A percentile compares a stretch with the other conserved stretches of the same genome.
Conservation (phyloP, 2,888 invertebrate species). For the Ennomos quercinarius region DNA sequence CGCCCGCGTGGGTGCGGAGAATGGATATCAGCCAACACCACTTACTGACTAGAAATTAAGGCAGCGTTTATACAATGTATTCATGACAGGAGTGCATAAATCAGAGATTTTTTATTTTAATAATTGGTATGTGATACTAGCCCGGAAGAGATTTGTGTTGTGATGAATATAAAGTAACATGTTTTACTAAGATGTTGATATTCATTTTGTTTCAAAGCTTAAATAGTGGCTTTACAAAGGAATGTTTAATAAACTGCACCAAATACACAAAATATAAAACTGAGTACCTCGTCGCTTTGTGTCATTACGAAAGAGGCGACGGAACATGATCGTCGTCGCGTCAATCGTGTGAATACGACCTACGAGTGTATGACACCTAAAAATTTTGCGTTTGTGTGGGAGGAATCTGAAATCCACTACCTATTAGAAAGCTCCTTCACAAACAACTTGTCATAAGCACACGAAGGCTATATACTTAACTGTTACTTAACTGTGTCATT, state of each 20-base stretch:
- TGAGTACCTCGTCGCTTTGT: neutral
- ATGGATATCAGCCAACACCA: constrained; percentile 41
- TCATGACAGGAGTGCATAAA: neutral
- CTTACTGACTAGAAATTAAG: constrained; percentile 37
- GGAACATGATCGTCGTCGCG: neutral
- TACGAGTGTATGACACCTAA: constrained; percentile 53
- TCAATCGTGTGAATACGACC: constrained; percentile 14
- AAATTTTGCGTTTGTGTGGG: constrained; percentile 64
- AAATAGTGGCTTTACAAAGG: too few species aligned
- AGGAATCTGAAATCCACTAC: constrained; percentile 53
- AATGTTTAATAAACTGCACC: too few species aligned
- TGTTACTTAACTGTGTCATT: constrained; percentile 59
- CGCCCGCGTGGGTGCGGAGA: constrained; percentile 66
- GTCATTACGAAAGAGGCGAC: neutral
- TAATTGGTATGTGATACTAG: too few species aligned
- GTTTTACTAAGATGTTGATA: neutral
- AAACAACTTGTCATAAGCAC: constrained; percentile 56
- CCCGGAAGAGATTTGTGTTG: too few species aligned
- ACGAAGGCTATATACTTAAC: constrained; percentile 42
- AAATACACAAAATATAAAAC: too few species aligned
- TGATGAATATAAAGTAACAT: too few species aligned
- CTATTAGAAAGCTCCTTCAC: constrained; percentile 62
- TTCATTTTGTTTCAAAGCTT: neutral
- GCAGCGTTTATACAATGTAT: constrained; percentile 17
- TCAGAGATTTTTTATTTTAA: too few species aligned